Base-by-base conservation (phyloP, 1,140 invertebrate genomes). In the Sinella curviseta region DNA sequence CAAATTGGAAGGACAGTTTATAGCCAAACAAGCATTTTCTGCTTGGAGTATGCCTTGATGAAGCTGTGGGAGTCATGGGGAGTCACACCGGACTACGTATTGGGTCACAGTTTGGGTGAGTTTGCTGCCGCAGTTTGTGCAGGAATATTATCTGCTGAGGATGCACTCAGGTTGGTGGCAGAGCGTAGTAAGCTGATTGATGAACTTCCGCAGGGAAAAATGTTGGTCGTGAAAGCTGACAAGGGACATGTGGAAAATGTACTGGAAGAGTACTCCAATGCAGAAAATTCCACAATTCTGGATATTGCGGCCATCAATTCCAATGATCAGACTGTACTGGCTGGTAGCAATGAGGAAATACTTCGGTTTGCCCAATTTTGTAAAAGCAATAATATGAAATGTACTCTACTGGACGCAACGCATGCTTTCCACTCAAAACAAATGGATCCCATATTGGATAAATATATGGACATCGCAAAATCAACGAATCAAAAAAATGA, bases 11-110 rank as follows among this genome's bases (percentile, higher is more conserved):
- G 28, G 31, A 70, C 26, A 8, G 12, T 31, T 14, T 33, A 70
- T 30, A 70, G 65, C 65, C 65, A 70, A 33, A 70, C 31, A 30
- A 2, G 26, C 26, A 70, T 70, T 31, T 70, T 70, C n/a, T 70
- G 65, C 31, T 24, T 70, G 26, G 65, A 70, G 30, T 70, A 31
- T 33, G 65, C 65, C 2, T 24, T 70, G 28, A 30, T 33, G 4
- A 70, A 70, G n/a, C 30, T 70, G 12, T 70, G 65, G 65, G 65
- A 70, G 24, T 70, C 65, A 8, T 16, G 3, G 26, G 65, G 65
- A 3, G 30, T 70, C 2, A 70, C 26, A 31, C 65, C 65, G 26
- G 65, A 70, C 65, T 70, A 12, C n/a, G 65, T 70, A 12, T 33
- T 70, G 12, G 65, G 65, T 30, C 65, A 70, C 31, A 31, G 28